These are phyloP conservation scores for Atractosteus spatula DNA, from an alignment of 2,113 vertebrate species.

Conservation along the genomic window DNA sequence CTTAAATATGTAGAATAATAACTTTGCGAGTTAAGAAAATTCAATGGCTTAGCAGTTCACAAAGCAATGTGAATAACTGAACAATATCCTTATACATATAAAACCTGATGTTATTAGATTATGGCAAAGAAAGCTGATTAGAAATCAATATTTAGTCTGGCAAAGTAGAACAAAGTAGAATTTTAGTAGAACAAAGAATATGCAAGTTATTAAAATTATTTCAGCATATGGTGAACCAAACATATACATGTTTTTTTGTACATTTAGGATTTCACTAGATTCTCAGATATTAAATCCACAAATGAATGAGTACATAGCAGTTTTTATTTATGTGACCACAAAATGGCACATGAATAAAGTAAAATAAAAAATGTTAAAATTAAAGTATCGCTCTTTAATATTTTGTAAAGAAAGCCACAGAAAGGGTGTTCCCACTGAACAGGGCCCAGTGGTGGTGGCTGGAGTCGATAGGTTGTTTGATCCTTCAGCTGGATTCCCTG, in stretches of 20 bases:
- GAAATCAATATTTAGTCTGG: no score
- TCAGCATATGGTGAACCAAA: slow-evolving; percentile 33
- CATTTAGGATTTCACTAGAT: slow-evolving; percentile 43
- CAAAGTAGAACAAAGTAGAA: no score
- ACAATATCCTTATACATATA: no score
- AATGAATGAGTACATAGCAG: slow-evolving; percentile 46
- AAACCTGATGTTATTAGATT: no score
- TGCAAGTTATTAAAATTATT: slow-evolving; percentile 21
- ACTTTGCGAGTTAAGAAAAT: no score
- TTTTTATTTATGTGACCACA: slow-evolving; percentile 54
- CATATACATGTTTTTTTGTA: slow-evolving; percentile 35
- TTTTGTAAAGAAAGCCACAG: slow-evolving; percentile 71
- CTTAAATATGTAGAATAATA: no score
- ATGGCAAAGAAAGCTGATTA: no score
- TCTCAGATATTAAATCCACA: slow-evolving; percentile 52
- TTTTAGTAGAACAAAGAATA: slow-evolving; percentile 8
- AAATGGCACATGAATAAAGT: slow-evolving; percentile 60
- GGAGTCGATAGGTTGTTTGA: slow-evolving; percentile 57
- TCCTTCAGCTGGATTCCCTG: slow-evolving; percentile 53
- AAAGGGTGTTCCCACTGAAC: slow-evolving; percentile 68
- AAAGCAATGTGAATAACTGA: no score
- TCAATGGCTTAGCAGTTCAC: no score
- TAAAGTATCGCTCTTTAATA: slow-evolving; percentile 74
- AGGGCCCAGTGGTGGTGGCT: slow-evolving; percentile 58
- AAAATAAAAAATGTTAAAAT: slow-evolving; percentile 45